Evolutionary conservation across 1,140 invertebrate genomes (phyloP).

Genomic region (Parasteatoda tepidariorum): DNA sequence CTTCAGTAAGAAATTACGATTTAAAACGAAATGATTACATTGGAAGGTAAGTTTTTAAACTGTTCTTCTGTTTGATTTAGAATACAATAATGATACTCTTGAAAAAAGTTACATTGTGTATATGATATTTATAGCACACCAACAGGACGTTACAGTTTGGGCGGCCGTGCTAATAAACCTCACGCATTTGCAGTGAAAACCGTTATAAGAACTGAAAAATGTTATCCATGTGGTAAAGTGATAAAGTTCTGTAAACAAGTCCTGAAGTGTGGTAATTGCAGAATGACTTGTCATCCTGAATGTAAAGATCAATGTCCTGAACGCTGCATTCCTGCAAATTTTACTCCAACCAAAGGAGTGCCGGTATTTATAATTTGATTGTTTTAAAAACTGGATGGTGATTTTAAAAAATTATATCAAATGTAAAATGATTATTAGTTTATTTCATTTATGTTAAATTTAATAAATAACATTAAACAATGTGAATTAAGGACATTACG

Average conservation of each 20-base stretch:
- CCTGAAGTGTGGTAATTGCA: conserved; percentile 83
- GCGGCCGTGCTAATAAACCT: conserved; percentile 65
- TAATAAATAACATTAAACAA: conserved; percentile 65
- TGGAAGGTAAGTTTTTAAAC: no score
- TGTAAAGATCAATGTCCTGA: conserved; percentile 83
- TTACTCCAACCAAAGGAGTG: conserved; percentile 74
- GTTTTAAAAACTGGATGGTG: no score
- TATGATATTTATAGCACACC: background rate
- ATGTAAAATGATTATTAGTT: no score
- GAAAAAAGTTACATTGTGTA: no score
- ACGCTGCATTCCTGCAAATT: conserved; percentile 80
- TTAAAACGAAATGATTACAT: no score
- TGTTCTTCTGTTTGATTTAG: no score
- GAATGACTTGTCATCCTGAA: conserved; percentile 79
- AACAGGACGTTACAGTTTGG: conserved; percentile 14
- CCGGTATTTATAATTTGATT: no score
- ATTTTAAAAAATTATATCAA: no score
- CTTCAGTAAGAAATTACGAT: no score
- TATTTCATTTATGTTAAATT: conserved; percentile 8
- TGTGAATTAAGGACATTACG: no score
- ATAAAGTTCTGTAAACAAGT: conserved; percentile 83
- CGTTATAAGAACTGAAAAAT: conserved; percentile 85
- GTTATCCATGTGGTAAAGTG: conserved; percentile 77
- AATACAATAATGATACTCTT: no score
- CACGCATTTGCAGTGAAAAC: conserved; percentile 87